Conservation (phyloP, 2,888 invertebrate genomes). For the Polydrusus cervinus region DNA sequence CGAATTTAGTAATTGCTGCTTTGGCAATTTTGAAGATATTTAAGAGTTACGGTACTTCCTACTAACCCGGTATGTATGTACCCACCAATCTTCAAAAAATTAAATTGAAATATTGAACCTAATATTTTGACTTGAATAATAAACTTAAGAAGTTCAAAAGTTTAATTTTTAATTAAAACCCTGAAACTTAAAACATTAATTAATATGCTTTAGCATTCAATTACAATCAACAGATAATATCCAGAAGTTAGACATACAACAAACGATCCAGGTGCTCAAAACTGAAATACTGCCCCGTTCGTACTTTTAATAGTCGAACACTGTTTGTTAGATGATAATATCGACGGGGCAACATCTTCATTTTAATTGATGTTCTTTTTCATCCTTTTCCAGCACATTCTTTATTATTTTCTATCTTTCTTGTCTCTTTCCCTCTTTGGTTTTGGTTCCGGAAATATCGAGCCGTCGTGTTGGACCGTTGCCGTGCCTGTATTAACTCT, state of each 20-base stretch:
- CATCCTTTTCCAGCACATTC: constrained; percentile 32
- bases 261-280: constrained; percentile 38
- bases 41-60: too few relatives aligned
- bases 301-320: constrained; percentile 39
- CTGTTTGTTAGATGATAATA: constrained; percentile 58
- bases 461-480: constrained; percentile 64
- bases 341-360: constrained; percentile 55
- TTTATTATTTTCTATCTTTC: constrained; percentile 58
- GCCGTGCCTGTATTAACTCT: constrained; percentile 70
- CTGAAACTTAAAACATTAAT: background rate
- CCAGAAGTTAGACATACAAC: constrained; percentile 38
- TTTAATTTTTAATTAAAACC: background rate
- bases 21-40: too few relatives aligned
- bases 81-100: too few relatives aligned
- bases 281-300: constrained; percentile 27
- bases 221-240: constrained; percentile 42
- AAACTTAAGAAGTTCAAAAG: background rate
- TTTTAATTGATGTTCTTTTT: constrained; percentile 61
- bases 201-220: constrained; percentile 4
- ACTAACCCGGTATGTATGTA: too few relatives aligned
- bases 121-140: too few relatives aligned
- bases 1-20: too few relatives aligned
- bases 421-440: constrained; percentile 50
- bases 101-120: too few relatives aligned
- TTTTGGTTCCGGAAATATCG: constrained; percentile 60